Percentiles rank a stretch among this genome's conserved stretches.
These are phyloP conservation scores for Nemoura dubitans DNA, from an alignment of 2,888 invertebrate genomes.

Conservation along the genomic window DNA sequence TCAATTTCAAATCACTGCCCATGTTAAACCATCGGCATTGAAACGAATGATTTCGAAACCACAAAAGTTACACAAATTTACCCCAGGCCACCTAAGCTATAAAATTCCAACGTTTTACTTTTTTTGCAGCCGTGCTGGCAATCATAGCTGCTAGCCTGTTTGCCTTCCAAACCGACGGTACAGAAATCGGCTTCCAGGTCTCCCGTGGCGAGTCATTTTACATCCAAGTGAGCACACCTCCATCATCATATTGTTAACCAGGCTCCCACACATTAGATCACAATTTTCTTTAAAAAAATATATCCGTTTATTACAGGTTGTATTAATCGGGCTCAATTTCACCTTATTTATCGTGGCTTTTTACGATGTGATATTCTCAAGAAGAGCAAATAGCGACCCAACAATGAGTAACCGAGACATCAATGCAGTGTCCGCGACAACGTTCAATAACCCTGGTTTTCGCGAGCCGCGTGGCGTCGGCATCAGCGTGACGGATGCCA, in stretches of 20 bases:
- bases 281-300: neutral
- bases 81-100: no score
- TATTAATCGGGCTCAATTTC: slow-evolving; percentile 78
- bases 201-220: slow-evolving; percentile 86
- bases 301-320: slow-evolving; percentile 68
- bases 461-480: slow-evolving; percentile 68
- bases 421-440: slow-evolving; percentile 70
- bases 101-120: neutral
- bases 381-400: slow-evolving; percentile 82
- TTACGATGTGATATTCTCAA: slow-evolving; percentile 82
- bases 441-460: slow-evolving; percentile 88
- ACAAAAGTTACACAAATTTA: no score
- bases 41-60: no score
- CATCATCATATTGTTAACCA: neutral
- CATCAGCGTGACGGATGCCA: slow-evolving; percentile 87
- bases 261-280: neutral
- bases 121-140: slow-evolving; percentile 77
- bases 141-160: slow-evolving; percentile 84
- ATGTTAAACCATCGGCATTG: no score
- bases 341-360: slow-evolving; percentile 79
- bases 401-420: slow-evolving; percentile 69
- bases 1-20: no score
- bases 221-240: slow-evolving; percentile 73
- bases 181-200: slow-evolving; percentile 75
- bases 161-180: slow-evolving; percentile 85